Evolutionary conservation across 2,113 vertebrate genomes (phyloP), one percentile per base, ranked within the genome.

Genomic region (Thunnus thynnus): DNA sequence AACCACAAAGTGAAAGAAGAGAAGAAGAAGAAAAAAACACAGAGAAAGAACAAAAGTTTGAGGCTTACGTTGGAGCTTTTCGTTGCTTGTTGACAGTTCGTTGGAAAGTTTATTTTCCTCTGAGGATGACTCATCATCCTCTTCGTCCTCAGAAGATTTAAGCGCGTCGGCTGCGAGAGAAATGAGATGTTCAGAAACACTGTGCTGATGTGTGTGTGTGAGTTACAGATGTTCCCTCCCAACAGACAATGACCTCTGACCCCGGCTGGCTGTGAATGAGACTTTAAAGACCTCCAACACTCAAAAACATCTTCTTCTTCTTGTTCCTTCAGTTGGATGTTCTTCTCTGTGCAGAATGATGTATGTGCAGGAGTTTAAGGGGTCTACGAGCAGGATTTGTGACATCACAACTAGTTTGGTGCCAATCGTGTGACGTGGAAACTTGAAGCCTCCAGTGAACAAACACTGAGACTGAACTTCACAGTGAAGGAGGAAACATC

Each of bases 91-190:
- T 4, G 89, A 92, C 55, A 90, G n/a, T 12, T 93, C 92, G 0
- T 88, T 86, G 20, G 92, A 92, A 8, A 84, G 76, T 70, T 92
- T 94, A 60, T 96, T 97, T 90, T 98, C 97, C 93, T 98, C 97
- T 0, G 97, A 97, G 0, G 97, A 98, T 74, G 97, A 98, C 79
- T 98, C 97, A 0, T 98, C 97, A 0, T 98, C 97, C 0, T 98
- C 97, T 0, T 98, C 97, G 0, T 98, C 97, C 58, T 98, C 97
- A 0, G 97, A 97, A 0, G 97, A 98, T 27, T 96, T 96, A 0
- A 96, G 93, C 0, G 95, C 92, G 1, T 97, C 96, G 91, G 88
- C 88, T 92, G 6, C 18, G 86, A 22, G 20, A 71, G 1, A 80
- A n/a, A 12, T 3, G 0, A 8, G 25, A 78, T 3, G 65, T 58